A percentile compares a stretch with the other conserved stretches of the same genome.
phyloP scores from a whole-genome alignment of 92 coral and sea anemone species.

The Palythoa caribaeorum region DNA sequence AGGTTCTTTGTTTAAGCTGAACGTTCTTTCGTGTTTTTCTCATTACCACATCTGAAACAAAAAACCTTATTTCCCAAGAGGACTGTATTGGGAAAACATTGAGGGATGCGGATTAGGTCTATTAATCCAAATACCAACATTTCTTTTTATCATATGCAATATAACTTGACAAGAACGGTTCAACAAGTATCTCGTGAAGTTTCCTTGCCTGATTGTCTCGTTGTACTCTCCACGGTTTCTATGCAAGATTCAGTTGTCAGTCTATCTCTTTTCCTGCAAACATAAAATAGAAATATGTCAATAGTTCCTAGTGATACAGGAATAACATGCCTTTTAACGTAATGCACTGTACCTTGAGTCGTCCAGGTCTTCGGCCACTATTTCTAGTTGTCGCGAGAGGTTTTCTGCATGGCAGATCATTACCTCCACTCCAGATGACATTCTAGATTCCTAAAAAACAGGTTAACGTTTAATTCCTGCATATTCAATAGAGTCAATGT shows the following conservation, averaged over 20 bases:
- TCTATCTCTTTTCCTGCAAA: conserved; percentile 19
- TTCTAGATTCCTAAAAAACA: conserved; percentile 83
- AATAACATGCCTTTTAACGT: background rate
- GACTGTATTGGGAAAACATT: no score
- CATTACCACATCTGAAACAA: no score
- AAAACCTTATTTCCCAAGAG: no score
- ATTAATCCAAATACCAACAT: no score
- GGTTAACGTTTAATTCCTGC: no score
- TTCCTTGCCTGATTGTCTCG: conserved; percentile 3
- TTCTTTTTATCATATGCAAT: no score
- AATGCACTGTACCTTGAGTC: conserved; percentile 65
- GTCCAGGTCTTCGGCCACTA: conserved; percentile 75
- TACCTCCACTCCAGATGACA: conserved; percentile 94
- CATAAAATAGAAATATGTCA: background rate
- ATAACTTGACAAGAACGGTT: no score
- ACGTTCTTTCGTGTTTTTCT: no score
- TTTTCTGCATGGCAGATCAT: conserved; percentile 95
- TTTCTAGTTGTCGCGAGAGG: conserved; percentile 82
- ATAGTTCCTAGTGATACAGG: background rate
- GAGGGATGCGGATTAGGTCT: no score
- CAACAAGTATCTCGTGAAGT: background rate
- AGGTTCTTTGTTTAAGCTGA: no score
- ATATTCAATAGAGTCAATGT: no score
- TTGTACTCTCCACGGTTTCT: background rate
- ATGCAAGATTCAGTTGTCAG: conserved; percentile 15